phyloP scores from a whole-genome alignment of 2,113 vertebrate species.

The Lathamus discolor region DNA sequence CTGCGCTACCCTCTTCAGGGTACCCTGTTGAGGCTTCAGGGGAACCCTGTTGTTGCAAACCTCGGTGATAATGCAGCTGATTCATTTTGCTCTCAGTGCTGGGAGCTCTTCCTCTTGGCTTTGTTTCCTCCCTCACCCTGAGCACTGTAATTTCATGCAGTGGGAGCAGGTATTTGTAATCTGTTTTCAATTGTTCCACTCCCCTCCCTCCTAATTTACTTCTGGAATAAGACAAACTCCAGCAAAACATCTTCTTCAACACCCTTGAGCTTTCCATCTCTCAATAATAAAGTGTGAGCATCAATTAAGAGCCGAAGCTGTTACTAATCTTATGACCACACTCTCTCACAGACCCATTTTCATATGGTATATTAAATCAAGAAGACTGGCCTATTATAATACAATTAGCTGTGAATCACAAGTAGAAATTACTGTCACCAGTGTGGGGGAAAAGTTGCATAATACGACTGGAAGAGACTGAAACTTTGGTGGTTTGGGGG shows the following conservation, averaged over 20 bases:
- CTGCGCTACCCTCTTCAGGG: accelerated
- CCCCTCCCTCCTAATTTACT: slow-evolving; percentile 22
- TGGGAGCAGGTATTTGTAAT: slow-evolving; percentile 45
- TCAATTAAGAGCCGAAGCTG: slow-evolving; percentile 41
- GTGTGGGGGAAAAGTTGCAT: neutral
- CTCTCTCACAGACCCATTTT: neutral
- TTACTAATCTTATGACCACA: slow-evolving; percentile 17
- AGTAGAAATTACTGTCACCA: slow-evolving; percentile 13
- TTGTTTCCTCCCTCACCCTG: neutral
- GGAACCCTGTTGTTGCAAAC: neutral
- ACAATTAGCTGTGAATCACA: slow-evolving; percentile 68
- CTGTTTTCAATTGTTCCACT: neutral
- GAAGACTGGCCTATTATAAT: slow-evolving; percentile 47
- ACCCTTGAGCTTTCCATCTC: slow-evolving; percentile 51
- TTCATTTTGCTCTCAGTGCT: slow-evolving; percentile 18
- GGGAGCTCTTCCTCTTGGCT: neutral
- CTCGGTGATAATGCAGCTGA: neutral
- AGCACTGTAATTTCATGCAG: slow-evolving; percentile 37
- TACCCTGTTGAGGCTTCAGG: too few relatives aligned
- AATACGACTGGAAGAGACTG: neutral
- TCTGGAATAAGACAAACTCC: slow-evolving; percentile 41
- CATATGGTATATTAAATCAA: slow-evolving; percentile 30
- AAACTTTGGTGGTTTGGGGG: neutral
- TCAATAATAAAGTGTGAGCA: slow-evolving; percentile 22
- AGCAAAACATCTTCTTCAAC: slow-evolving; percentile 25